These are phyloP conservation scores for Tuberolachnus salignus DNA, from an alignment of 2,888 invertebrate species.

Conservation along the genomic window DNA sequence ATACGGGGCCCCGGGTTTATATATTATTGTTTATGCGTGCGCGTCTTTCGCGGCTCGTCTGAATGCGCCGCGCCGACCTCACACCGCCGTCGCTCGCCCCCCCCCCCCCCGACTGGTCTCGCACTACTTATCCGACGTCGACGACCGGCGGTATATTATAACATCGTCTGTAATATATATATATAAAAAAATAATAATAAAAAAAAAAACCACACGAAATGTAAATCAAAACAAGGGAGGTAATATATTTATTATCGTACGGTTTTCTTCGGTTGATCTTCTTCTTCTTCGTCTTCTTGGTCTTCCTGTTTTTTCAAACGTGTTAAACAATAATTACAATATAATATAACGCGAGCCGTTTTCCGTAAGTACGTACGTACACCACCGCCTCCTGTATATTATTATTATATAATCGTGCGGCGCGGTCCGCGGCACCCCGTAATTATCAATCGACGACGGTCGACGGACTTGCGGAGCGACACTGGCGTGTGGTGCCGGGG, in stretches of 20 bases:
- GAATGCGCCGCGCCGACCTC: not conserved
- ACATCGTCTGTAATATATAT: not conserved
- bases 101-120: too few relatives aligned
- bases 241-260: not conserved
- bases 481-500: too few relatives aligned
- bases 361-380: too few relatives aligned
- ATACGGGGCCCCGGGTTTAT: too few relatives aligned
- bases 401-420: too few relatives aligned
- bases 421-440: constrained; percentile 3
- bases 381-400: too few relatives aligned
- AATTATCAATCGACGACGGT: constrained; percentile 11
- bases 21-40: constrained; percentile 18
- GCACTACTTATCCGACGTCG: too few relatives aligned
- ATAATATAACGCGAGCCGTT: not conserved
- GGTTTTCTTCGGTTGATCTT: not conserved
- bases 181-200: not conserved
- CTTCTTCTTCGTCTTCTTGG: too few relatives aligned
- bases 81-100: not conserved
- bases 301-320: not conserved
- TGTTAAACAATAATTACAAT: too few relatives aligned
- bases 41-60: not conserved
- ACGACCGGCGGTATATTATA: not conserved
- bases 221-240: constrained; percentile 15
- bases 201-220: constrained; percentile 5
- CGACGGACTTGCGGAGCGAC: too few relatives aligned